Evolutionary conservation across 2,113 vertebrate genomes (phyloP).

Genomic region (Pygoscelis adeliae): DNA sequence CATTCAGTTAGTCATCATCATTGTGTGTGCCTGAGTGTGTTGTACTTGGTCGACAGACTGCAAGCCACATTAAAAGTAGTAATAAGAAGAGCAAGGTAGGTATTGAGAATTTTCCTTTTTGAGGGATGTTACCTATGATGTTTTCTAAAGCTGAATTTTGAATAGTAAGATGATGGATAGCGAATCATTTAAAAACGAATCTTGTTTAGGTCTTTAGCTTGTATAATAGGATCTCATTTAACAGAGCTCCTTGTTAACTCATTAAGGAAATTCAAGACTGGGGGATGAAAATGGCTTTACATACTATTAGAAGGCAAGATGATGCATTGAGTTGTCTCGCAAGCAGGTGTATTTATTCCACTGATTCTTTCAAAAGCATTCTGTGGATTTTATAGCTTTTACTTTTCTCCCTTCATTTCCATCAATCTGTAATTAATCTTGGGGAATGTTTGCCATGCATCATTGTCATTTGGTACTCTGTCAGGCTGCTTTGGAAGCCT

Average conservation of each 20-base stretch:
- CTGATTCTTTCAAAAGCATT: slow-evolving; percentile 6
- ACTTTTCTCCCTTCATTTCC: slow-evolving; percentile 13
- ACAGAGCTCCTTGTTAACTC: slow-evolving; percentile 53
- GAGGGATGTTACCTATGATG: not conserved
- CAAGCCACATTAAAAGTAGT: not conserved
- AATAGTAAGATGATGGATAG: slow-evolving; percentile 33
- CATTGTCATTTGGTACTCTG: not conserved
- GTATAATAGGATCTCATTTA: slow-evolving; percentile 46
- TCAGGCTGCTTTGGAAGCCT: not conserved
- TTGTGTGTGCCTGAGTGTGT: not conserved
- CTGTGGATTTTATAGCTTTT: slow-evolving; percentile 37
- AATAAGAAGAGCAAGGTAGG: slow-evolving; percentile 15
- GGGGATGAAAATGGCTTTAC: slow-evolving; percentile 15
- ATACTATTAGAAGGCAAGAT: not conserved
- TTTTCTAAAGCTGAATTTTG: slow-evolving; percentile 27
- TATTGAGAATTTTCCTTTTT: not conserved
- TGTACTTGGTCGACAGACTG: not conserved
- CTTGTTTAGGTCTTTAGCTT: slow-evolving; percentile 42
- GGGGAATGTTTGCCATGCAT: not conserved
- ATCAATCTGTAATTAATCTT: slow-evolving; percentile 51
- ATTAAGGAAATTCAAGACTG: slow-evolving; percentile 54
- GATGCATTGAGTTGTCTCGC: slow-evolving; percentile 35
- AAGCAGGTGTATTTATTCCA: slow-evolving; percentile 33
- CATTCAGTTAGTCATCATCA: not conserved
- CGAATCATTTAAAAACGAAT: slow-evolving; percentile 35